Evolutionary conservation across 1,140 invertebrate species (phyloP).

Genomic region (Bombus superbus): DNA sequence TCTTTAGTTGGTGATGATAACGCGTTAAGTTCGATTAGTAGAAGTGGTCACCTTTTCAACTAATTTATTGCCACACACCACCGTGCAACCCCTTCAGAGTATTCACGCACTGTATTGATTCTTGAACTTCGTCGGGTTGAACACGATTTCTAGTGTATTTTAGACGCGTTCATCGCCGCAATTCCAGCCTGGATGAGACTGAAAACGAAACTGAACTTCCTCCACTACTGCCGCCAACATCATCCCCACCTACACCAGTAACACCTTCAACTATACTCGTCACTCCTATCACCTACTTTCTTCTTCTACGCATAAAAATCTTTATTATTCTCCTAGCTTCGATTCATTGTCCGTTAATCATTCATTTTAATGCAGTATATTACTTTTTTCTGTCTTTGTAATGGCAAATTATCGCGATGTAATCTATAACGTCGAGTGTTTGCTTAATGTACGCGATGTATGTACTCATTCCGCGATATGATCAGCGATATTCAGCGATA

Average conservation of each 20-base stretch:
- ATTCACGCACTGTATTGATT: slow-evolving; percentile 25
- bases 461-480: no score
- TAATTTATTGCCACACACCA: background rate
- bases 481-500: no score
- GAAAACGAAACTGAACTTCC: slow-evolving; percentile 53
- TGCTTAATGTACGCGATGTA: background rate
- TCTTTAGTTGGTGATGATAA: background rate
- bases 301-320: slow-evolving; percentile 23
- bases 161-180: slow-evolving; percentile 17
- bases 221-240: slow-evolving; percentile 19
- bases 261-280: slow-evolving; percentile 21
- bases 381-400: background rate
- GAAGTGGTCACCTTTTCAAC: slow-evolving; percentile 16
- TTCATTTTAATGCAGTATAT: background rate
- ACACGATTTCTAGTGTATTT: background rate
- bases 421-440: background rate
- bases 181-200: slow-evolving; percentile 50
- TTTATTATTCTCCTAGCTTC: background rate
- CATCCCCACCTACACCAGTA: slow-evolving; percentile 46
- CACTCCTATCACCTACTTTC: slow-evolving; percentile 42
- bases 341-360: background rate
- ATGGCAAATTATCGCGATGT: background rate
- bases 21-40: background rate
- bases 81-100: background rate
- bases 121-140: background rate